Base-by-base conservation (phyloP, 2,888 invertebrate genomes). In the Dryococelus australis region DNA sequence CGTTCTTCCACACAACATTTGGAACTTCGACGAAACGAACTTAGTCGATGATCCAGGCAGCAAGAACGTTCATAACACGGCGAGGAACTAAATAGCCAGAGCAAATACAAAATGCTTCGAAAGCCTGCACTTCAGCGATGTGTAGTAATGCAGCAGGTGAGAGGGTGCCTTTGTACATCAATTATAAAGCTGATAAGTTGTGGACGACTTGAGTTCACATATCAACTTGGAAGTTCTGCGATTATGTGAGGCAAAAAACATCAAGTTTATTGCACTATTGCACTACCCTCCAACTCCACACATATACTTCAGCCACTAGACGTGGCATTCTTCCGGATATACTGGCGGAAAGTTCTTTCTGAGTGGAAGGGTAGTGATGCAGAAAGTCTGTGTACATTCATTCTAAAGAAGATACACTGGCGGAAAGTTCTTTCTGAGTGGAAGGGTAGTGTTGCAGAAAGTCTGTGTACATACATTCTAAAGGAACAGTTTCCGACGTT, bases 151-250 rank as follows among this genome's bases (percentile, higher is more conserved):
- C 35, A 26, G 81, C 4, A 13, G 81, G 81, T 20, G 8, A 26
- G 9, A 12, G 6, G 12, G 81, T 26, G 26, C 81, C 81, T 12
- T 27, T 81, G 20, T 81, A 27, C 20, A 27, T 81, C 12, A 81
- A 81, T 20, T 81, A 81, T 35, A 81, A 81, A 20, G 81, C 81
- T 12, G 81, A 81, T 20, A 81, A 81, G 35, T 20, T 81, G 10
- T 81, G 12, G 81, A 81, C 81, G 5, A 81, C n/a, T n/a, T n/a
- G n/a, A 81, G 35, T 20, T 81, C 81, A 35, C 81, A 81, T 81
- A 81, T 81, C 8, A 81, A 35, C 20, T 27, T 81, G 81, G 26
- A 81, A 27, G 81, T 81, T 27, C 13, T 65, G 20, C 65, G 20
- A 16, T 20, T 65, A 65, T 65, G 65, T 20, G 81, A 81, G 20